A percentile compares a stretch with the other conserved stretches of the same genome.
Conservation (phyloP, 2,113 vertebrate genomes). For the Chaenocephalus aceratus region DNA sequence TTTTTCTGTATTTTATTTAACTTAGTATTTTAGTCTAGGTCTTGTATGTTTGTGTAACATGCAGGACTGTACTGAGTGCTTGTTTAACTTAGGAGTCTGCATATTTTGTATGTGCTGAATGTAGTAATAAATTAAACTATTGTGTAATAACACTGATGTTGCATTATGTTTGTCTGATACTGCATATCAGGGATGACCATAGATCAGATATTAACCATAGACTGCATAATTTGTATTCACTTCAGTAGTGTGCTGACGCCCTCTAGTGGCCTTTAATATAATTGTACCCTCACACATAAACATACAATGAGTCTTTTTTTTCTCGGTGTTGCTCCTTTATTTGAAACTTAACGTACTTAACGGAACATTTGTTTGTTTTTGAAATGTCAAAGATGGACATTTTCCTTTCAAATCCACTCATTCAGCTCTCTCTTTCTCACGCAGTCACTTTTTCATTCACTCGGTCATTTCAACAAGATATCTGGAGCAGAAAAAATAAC, state of each 20-base stretch:
- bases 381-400: conserved; percentile 68
- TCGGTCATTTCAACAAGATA: conserved; percentile 48
- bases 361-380: conserved; percentile 78
- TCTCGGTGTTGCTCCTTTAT: conserved; percentile 80
- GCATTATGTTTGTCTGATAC: neutral
- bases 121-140: conserved; percentile 60
- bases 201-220: neutral
- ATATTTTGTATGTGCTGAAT: conserved; percentile 67
- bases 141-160: conserved; percentile 16
- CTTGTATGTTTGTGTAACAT: conserved; percentile 24
- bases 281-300: conserved; percentile 10
- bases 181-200: neutral
- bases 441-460: conserved; percentile 41
- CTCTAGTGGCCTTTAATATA: conserved; percentile 6
- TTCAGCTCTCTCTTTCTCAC: conserved; percentile 21
- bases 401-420: conserved; percentile 42
- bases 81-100: conserved; percentile 31
- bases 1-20: conserved; percentile 32
- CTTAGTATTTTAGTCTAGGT: conserved; percentile 1
- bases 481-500: conserved; percentile 43
- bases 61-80: conserved; percentile 24
- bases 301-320: neutral
- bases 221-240: neutral
- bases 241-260: neutral
- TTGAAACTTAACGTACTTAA: conserved; percentile 75